These are phyloP conservation scores for Sarcophaga carnaria DNA, from an alignment of 2,888 invertebrate genomes.

Conservation along the genomic window DNA sequence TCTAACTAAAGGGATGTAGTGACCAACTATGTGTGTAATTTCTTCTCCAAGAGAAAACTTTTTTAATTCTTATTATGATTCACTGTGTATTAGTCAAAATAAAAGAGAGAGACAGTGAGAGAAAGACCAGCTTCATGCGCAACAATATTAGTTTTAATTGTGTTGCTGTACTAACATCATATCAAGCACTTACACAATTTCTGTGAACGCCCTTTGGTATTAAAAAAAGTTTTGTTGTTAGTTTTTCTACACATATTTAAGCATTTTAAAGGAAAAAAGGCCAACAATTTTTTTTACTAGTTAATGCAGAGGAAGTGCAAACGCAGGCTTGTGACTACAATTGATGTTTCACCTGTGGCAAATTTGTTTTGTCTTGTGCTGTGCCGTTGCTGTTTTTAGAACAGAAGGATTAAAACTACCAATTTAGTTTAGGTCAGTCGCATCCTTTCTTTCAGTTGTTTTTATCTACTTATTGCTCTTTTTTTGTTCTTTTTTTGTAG, in stretches of 20 bases:
- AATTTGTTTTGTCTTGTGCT: not conserved
- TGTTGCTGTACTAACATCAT: not conserved
- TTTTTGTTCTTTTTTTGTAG: not conserved
- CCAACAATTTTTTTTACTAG: not conserved
- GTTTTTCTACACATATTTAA: slow-evolving; percentile 12
- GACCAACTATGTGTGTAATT: not conserved
- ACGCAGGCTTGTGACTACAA: slow-evolving; percentile 9
- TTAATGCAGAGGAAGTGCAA: not conserved
- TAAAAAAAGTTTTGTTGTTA: not conserved
- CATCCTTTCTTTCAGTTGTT: not conserved
- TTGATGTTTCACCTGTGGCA: slow-evolving; percentile 57
- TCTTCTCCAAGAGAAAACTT: not conserved
- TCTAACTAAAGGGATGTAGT: too few species aligned
- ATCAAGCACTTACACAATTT: not conserved
- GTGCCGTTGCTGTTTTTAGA: not conserved
- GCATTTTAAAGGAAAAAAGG: not conserved
- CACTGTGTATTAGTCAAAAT: not conserved
- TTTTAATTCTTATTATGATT: not conserved
- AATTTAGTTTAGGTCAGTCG: slow-evolving; percentile 1
- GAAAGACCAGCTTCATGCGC: too few species aligned
- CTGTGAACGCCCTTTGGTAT: not conserved
- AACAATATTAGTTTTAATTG: slow-evolving; percentile 10
- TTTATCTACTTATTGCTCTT: not conserved
- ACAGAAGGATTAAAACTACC: slow-evolving; percentile 9
- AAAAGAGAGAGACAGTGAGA: too few species aligned